phyloP scores from a whole-genome alignment of 2,888 invertebrate genomes.

The Ischnus inquisitorius region DNA sequence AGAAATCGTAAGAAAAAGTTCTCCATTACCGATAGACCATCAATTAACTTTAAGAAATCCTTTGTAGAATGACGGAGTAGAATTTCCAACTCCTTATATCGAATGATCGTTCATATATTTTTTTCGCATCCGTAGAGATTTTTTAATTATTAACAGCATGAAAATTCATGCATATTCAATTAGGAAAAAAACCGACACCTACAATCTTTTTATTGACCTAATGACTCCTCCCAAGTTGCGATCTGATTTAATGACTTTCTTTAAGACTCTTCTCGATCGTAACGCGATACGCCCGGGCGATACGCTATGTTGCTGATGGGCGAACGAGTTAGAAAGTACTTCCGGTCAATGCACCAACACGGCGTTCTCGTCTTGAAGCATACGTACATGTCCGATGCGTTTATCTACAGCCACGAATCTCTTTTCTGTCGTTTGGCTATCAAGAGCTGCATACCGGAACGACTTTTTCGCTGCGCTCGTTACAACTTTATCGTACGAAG shows the following conservation, averaged over 20 bases:
- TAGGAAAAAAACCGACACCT: neutral
- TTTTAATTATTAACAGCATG: neutral
- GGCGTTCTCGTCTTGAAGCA: constrained; percentile 18
- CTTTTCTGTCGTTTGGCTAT: constrained; percentile 13
- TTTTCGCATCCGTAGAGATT: neutral
- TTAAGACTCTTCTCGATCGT: constrained; percentile 20
- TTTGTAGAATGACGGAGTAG: neutral
- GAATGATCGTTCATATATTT: neutral
- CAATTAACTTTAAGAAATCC: neutral
- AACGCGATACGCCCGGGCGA: neutral
- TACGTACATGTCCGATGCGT: neutral
- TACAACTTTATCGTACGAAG: neutral
- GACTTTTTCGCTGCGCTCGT: neutral
- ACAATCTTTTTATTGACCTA: neutral
- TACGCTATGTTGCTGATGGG: neutral
- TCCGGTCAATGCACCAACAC: constrained; percentile 62
- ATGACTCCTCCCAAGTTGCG: neutral
- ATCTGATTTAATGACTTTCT: constrained; percentile 9
- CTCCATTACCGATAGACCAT: neutral
- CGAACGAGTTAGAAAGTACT: constrained; percentile 61
- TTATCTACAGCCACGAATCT: constrained; percentile 20
- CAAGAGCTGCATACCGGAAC: constrained; percentile 14
- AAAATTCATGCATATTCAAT: neutral
- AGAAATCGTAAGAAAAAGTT: neutral
- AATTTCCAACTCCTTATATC: neutral